These are phyloP conservation scores for Istiophorus platypterus DNA, from an alignment of 2,113 vertebrate genomes.

Conservation along the genomic window DNA sequence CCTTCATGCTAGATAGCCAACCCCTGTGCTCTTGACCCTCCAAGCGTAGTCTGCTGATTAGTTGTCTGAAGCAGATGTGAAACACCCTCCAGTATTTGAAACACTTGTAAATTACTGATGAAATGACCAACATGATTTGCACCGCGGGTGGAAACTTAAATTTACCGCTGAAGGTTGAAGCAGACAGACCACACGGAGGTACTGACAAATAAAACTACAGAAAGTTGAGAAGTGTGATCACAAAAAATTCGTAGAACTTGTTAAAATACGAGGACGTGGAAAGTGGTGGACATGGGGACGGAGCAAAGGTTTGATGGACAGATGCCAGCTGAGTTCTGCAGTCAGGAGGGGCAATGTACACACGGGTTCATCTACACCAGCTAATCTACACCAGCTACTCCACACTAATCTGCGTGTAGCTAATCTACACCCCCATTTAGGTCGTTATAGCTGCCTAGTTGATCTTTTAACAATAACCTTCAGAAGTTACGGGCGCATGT, in stretches of 20 bases:
- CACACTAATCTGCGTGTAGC: too few species aligned
- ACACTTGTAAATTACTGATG: not conserved
- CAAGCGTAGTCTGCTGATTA: not conserved
- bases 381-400: not conserved
- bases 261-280: too few species aligned
- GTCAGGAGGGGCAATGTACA: not conserved
- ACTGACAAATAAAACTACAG: not conserved
- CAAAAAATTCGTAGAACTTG: too few species aligned
- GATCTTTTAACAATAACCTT: not conserved
- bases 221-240: not conserved
- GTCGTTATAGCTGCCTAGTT: not conserved
- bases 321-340: not conserved
- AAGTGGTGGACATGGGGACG: not conserved
- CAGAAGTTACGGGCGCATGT: not conserved
- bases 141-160: not conserved
- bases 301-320: not conserved
- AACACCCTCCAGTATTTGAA: not conserved
- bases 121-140: not conserved
- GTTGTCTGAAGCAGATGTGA: not conserved
- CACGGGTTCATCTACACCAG: not conserved
- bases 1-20: not conserved
- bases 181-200: not conserved
- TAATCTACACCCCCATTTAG: not conserved
- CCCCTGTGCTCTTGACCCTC: not conserved
- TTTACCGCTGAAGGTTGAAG: not conserved